Evolutionary conservation across 2,888 invertebrate species (phyloP), one percentile per base, ranked within the genome.

Genomic region (Onthophagus sagittarius): DNA sequence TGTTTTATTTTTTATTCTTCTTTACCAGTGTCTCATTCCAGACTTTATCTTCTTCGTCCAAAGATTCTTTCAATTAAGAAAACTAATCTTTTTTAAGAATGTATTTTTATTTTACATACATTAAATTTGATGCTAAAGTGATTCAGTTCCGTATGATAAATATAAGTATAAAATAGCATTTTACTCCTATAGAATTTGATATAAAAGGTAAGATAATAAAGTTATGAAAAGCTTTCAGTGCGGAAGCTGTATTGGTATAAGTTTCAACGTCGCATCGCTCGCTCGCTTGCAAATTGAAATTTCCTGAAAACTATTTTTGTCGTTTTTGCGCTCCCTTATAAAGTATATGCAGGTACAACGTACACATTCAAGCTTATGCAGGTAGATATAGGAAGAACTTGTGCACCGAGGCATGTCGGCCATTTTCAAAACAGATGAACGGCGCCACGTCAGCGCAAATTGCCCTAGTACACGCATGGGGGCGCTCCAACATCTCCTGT

Each of bases 401-500:
- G 23, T 1, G 23, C 23, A 23, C 23, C 39, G 39, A 53, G 6
- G 39, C 39, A 53, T 53, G 39, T 53, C 39, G 39, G 39, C 39
- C 39, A 53, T 53, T 53, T 53, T 53, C 39, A 11, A 53, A 53
- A 53, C 39, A 53, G 39, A 53, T 53, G 39, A 53, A 53, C 39
- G 39, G 39, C 39, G 39, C 39, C 39, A 53, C 39, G 39, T 53
- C 39, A 11, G 39, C 39, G 39, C 67, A 31, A 32, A 67, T 67
- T 32, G 67, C 67, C n/a, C 31, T 13, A n/a, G 67, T 67, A 67
- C 31, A 67, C 67, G 67, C 23, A 31, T 23, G 67, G 67, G 67
- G 67, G 67, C 32, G 32, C 67, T n/a, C 64, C 15, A 15, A 23
- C 23, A 64, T 15, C 23, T 23, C 64, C 64, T 11, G 39, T 53